Evolutionary conservation across 2,113 vertebrate genomes (phyloP).

Genomic region (Pleuronectes platessa): DNA sequence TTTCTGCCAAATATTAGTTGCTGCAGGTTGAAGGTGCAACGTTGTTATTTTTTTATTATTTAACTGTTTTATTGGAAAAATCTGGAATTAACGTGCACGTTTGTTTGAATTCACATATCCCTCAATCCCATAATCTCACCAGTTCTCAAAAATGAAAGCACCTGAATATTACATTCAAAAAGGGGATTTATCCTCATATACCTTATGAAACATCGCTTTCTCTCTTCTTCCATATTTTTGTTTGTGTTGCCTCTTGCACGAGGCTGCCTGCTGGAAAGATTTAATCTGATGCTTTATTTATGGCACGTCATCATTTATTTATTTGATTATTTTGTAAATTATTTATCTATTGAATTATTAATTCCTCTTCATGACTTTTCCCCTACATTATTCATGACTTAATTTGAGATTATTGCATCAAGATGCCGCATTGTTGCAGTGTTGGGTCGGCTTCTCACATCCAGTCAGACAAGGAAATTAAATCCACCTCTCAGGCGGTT

Average conservation of each 20-base stretch:
- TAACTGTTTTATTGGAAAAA: too few relatives aligned
- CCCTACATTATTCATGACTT: constrained; percentile 99
- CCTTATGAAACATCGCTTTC: not conserved
- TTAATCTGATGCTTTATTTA: constrained; percentile 98
- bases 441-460: constrained; percentile 89
- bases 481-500: constrained; percentile 82
- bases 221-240: constrained; percentile 78
- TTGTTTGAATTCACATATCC: not conserved
- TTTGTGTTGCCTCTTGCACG: constrained; percentile 88
- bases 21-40: not conserved
- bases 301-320: constrained; percentile 98
- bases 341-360: constrained; percentile 99
- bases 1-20: not conserved
- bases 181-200: not conserved
- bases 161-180: constrained; percentile 5
- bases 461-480: constrained; percentile 92
- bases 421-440: constrained; percentile 93
- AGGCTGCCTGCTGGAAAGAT: constrained; percentile 91
- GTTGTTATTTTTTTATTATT: not conserved
- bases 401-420: constrained; percentile 99
- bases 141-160: not conserved
- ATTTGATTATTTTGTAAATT: constrained; percentile 99
- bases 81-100: too few relatives aligned
- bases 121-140: not conserved
- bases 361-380: constrained; percentile 96